Evolutionary conservation across 2,888 invertebrate genomes (phyloP), one percentile per base, ranked within the genome.

Genomic region (Pilophorus perplexus): DNA sequence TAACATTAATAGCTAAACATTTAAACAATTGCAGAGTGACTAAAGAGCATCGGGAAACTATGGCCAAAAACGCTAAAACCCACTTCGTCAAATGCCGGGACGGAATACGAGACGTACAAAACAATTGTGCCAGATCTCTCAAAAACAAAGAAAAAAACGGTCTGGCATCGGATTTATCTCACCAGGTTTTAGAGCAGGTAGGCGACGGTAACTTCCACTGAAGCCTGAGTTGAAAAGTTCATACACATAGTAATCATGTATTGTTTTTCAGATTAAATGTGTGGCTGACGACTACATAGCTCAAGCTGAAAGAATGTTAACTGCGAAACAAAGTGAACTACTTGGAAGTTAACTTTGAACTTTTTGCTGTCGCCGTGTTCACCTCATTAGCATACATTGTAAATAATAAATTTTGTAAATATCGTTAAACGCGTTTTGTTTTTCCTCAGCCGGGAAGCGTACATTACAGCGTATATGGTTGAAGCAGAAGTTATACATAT

Each of bases 11-110:
- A 8, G 6, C 33, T 12, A 33, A 33, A 8, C 6, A 33, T 12
- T 33, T 33, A 33, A 33, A 6, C 14, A 2, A 12, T 52, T 75
- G 52, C 73, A 84, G 85, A 78, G 89, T 98, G 0, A 96, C 97
- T 0, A 89, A 89, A 75, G 96, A 98, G 76, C 90, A 95, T 74
- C 82, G 97, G 71, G 95, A 96, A 78, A 84, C 82, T 68, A 80
- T 98, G 67, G 86, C 90, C 0, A 93, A 92, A 78, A 90, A 86
- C 81, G 95, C 96, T 0, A 94, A 92, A 78, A 79, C 81, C 0
- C 74, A 93, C 57, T 92, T 85, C 74, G 83, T 89, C 2, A 90
- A 89, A 76, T 88, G 89, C 71, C 86, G 89, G 74, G 88, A 89
- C 75, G 77, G 81, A 6, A 81, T 94, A 59, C 86, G 86, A 75